Percentiles rank a stretch among this genome's conserved stretches.
These are phyloP conservation scores for Corythornis cristatus DNA, from an alignment of 2,113 vertebrate species.

Conservation along the genomic window DNA sequence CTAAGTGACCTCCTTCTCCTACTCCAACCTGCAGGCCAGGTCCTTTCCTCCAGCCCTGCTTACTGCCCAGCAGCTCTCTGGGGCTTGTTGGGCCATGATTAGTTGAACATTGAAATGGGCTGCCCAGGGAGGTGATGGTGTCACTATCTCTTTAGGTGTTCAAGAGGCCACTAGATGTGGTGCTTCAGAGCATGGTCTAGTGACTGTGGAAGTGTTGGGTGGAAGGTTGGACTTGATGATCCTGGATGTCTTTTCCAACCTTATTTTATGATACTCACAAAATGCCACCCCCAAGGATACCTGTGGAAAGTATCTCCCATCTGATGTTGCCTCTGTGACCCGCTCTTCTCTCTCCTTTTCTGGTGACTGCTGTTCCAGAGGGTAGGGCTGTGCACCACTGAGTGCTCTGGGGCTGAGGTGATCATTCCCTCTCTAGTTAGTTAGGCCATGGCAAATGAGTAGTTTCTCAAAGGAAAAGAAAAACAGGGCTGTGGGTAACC, in stretches of 20 bases:
- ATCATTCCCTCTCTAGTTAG: background rate
- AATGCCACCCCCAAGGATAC: background rate
- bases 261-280: too few species aligned
- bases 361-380: background rate
- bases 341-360: background rate
- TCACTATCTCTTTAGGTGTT: too few species aligned
- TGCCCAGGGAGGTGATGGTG: too few species aligned
- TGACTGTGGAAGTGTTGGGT: too few species aligned
- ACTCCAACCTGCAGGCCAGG: background rate
- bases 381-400: rapidly evolving
- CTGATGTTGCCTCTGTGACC: rapidly evolving
- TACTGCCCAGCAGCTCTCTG: background rate
- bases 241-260: too few species aligned
- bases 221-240: too few species aligned
- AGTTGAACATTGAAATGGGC: too few species aligned
- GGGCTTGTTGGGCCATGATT: background rate
- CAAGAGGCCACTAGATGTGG: too few species aligned
- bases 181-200: too few species aligned
- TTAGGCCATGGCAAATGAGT: rapidly evolving
- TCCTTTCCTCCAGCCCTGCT: background rate
- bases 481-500: background rate
- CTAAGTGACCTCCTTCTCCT: background rate
- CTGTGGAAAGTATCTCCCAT: background rate
- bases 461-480: background rate
- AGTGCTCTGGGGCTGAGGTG: background rate